phyloP scores from a whole-genome alignment of 2,797 vertebrate genomes.

The Characodon lateralis region DNA sequence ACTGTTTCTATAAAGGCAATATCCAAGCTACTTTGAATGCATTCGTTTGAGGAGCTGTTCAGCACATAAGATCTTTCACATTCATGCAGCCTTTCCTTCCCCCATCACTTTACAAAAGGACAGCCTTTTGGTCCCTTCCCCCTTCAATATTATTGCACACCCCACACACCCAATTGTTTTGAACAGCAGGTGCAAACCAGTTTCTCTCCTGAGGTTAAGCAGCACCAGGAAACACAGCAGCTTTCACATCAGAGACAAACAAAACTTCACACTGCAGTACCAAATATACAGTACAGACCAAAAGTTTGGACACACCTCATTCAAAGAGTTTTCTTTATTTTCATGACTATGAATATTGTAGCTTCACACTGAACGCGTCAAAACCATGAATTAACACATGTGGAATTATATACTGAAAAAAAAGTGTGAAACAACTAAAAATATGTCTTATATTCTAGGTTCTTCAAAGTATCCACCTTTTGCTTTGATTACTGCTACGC shows the following conservation, averaged over 20 bases:
- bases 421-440: no score
- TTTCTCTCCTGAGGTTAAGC: conserved; percentile 53
- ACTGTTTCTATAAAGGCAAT: conserved; percentile 46
- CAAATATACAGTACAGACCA: not conserved
- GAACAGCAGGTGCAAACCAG: conserved; percentile 70
- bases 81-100: conserved; percentile 33
- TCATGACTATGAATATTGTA: no score
- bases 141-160: not conserved
- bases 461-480: no score
- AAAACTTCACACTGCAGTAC: not conserved
- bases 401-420: no score
- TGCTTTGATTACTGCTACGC: no score
- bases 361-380: no score
- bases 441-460: no score
- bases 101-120: conserved; percentile 58
- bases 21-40: conserved; percentile 51
- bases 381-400: no score
- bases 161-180: conserved; percentile 12
- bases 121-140: conserved; percentile 9
- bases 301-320: no score
- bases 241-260: conserved; percentile 41
- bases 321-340: no score
- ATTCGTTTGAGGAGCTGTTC: conserved; percentile 31
- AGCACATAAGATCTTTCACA: conserved; percentile 26
- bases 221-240: conserved; percentile 41